Conservation (phyloP, 2,888 invertebrate species). For the Coleophora flavipennella region DNA sequence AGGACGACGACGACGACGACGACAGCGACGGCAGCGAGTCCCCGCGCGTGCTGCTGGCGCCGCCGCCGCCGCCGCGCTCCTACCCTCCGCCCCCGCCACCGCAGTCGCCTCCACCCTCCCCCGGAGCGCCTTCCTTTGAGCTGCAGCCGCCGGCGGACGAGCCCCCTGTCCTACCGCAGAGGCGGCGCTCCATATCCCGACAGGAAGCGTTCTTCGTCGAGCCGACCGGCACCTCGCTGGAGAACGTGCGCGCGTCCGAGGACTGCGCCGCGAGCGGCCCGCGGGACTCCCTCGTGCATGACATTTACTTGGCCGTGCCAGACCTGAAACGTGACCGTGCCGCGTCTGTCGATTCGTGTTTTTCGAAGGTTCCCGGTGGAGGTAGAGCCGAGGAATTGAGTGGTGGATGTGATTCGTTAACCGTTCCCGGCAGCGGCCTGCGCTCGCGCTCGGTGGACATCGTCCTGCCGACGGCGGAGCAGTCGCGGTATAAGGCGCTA, state of each 20-base stretch:
- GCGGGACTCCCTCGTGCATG: constrained; percentile 71
- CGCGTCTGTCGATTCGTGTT: constrained; percentile 90
- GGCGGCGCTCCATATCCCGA: constrained; percentile 83
- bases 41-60: constrained; percentile 77
- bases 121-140: constrained; percentile 72
- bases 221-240: constrained; percentile 79
- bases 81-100: constrained; percentile 38
- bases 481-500: constrained; percentile 88
- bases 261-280: constrained; percentile 39
- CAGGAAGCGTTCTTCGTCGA: constrained; percentile 88
- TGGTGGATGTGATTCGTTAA: constrained; percentile 73
- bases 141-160: constrained; percentile 67
- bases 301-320: constrained; percentile 85
- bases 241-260: constrained; percentile 76
- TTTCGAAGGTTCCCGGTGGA: constrained; percentile 82
- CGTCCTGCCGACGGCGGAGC: constrained; percentile 87
- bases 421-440: constrained; percentile 81
- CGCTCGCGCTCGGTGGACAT: constrained; percentile 90
- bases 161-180: constrained; percentile 54
- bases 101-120: constrained; percentile 68
- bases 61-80: constrained; percentile 61
- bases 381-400: constrained; percentile 81
- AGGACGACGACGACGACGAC: constrained; percentile 64
- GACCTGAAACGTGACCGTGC: constrained; percentile 88
- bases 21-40: constrained; percentile 55